Evolutionary conservation across 2,888 invertebrate species (phyloP).

Genomic region (Crocallis elinguaria): DNA sequence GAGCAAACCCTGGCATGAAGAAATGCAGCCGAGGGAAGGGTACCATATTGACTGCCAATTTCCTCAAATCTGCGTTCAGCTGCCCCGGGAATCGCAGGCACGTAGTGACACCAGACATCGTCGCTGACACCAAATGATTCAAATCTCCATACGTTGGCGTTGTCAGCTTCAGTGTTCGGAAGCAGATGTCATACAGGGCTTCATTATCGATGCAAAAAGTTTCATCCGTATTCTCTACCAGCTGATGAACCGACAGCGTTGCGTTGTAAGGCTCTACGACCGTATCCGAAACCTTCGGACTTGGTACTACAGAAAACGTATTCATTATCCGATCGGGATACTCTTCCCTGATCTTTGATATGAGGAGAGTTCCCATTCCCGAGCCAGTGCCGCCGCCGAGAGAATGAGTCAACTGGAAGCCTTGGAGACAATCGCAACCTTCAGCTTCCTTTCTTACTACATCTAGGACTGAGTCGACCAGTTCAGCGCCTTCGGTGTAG

Average conservation of each 20-base stretch:
- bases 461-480: slow-evolving; percentile 85
- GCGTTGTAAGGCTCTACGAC: slow-evolving; percentile 88
- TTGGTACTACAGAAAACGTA: slow-evolving; percentile 89
- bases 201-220: slow-evolving; percentile 91
- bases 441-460: slow-evolving; percentile 86
- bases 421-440: slow-evolving; percentile 87
- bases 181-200: slow-evolving; percentile 91
- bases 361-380: slow-evolving; percentile 89
- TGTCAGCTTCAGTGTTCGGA: slow-evolving; percentile 89
- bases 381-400: slow-evolving; percentile 91
- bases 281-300: slow-evolving; percentile 90
- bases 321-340: slow-evolving; percentile 90
- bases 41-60: slow-evolving; percentile 76
- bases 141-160: slow-evolving; percentile 92
- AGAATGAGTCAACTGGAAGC: slow-evolving; percentile 88
- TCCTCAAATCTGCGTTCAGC: slow-evolving; percentile 89
- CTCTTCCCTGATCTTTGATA: slow-evolving; percentile 89
- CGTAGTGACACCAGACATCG: slow-evolving; percentile 78
- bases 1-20: slow-evolving; percentile 86
- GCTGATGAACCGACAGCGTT: slow-evolving; percentile 86
- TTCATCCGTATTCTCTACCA: slow-evolving; percentile 88
- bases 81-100: slow-evolving; percentile 75
- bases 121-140: slow-evolving; percentile 81
- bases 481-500: slow-evolving; percentile 88
- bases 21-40: slow-evolving; percentile 90